Evolutionary conservation across 1,140 invertebrate genomes (phyloP).

Genomic region (Pararge aegeria): DNA sequence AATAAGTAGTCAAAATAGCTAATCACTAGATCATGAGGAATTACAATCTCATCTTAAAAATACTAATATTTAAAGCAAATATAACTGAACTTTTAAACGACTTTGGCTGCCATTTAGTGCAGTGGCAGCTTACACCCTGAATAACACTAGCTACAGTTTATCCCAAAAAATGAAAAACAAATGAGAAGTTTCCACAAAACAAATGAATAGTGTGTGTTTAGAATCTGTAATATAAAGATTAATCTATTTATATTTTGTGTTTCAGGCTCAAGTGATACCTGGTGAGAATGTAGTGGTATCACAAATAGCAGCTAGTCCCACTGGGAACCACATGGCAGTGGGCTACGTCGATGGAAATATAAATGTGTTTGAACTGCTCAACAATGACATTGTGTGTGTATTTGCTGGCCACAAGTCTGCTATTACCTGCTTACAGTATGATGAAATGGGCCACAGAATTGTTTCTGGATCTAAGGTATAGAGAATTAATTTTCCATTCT

Average conservation of each 20-base stretch:
- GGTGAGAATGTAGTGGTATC: conserved; percentile 91
- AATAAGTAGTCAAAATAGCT: too few species aligned
- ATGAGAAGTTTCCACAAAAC: too few species aligned
- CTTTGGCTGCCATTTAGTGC: too few species aligned
- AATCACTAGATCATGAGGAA: too few species aligned
- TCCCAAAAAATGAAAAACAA: too few species aligned
- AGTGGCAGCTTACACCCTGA: too few species aligned
- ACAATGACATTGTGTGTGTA: conserved; percentile 86
- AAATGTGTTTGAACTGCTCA: conserved; percentile 88
- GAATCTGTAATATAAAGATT: too few species aligned
- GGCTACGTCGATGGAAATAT: conserved; percentile 96
- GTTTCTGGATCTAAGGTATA: conserved; percentile 94
- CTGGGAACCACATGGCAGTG: conserved; percentile 89
- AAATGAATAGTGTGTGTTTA: too few species aligned
- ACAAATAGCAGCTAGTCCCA: conserved; percentile 84
- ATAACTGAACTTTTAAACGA: too few species aligned
- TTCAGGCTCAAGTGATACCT: conserved; percentile 85
- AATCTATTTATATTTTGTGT: conserved; percentile 8
- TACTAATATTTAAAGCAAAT: too few species aligned
- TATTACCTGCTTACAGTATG: conserved; percentile 91
- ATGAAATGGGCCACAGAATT: conserved; percentile 88
- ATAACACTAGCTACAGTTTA: too few species aligned
- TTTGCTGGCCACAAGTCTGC: conserved; percentile 94
- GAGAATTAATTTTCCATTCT: conserved; percentile 22
- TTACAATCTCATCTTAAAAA: too few species aligned